phyloP scores from a whole-genome alignment of 2,113 vertebrate species.

The Nymphicus hollandicus region DNA sequence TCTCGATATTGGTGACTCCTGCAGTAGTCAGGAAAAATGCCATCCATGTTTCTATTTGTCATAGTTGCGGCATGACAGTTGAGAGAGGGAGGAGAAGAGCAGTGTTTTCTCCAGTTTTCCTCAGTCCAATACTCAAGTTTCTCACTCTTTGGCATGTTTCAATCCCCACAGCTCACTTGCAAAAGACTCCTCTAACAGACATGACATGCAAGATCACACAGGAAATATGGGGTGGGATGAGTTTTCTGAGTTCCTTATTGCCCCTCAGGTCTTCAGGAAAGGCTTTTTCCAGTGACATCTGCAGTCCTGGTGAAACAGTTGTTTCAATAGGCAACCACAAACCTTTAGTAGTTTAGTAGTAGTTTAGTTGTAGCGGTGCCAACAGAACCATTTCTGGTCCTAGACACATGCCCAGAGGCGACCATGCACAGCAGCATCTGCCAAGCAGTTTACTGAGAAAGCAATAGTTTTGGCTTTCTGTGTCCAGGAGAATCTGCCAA shows the following conservation, averaged over 20 bases:
- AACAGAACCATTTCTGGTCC: neutral
- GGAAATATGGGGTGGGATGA: neutral
- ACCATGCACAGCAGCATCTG: neutral
- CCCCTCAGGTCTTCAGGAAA: neutral
- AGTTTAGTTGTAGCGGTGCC: neutral
- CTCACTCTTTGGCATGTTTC: neutral
- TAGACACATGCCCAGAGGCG: neutral
- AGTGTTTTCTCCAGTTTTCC: neutral
- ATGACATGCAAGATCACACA: neutral
- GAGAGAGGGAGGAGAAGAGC: neutral
- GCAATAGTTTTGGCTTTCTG: neutral
- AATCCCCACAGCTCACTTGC: neutral
- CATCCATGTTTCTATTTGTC: slow-evolving; percentile 17
- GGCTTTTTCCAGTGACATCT: neutral
- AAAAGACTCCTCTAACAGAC: neutral
- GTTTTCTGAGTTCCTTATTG: neutral
- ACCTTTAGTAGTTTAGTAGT: neutral
- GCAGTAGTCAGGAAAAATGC: neutral
- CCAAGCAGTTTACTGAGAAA: neutral
- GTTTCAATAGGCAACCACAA: neutral
- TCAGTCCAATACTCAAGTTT: neutral
- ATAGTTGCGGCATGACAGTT: neutral
- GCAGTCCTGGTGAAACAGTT: neutral
- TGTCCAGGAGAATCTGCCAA: neutral
- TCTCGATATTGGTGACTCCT: neutral